phyloP scores from a whole-genome alignment of 2,888 invertebrate genomes.

The Drosophila nigritarsus region DNA sequence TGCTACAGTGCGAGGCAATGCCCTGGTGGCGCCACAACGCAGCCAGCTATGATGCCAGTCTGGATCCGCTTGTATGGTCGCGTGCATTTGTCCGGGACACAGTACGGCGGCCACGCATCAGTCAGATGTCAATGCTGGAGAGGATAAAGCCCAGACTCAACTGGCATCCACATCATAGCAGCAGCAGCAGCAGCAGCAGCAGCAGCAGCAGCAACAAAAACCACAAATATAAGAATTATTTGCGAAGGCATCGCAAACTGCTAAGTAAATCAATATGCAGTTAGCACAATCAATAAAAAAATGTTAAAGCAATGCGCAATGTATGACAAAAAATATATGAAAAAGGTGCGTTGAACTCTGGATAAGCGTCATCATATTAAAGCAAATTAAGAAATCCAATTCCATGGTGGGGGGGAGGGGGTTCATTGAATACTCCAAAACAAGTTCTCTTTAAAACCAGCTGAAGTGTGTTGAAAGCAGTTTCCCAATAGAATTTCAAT shows the following conservation, averaged over 20 bases:
- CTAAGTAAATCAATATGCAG: constrained; percentile 39
- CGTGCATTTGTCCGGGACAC: constrained; percentile 76
- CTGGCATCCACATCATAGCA: constrained; percentile 4
- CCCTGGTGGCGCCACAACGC: constrained; percentile 66
- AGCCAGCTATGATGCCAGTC: constrained; percentile 76
- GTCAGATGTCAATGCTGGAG: background rate
- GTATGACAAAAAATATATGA: background rate
- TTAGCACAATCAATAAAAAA: constrained; percentile 51
- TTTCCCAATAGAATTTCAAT: background rate
- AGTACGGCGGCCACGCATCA: constrained; percentile 70
- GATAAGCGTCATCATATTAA: background rate
- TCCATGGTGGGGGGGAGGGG: background rate
- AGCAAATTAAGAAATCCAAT: background rate
- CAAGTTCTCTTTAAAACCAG: constrained; percentile 4
- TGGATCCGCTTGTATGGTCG: constrained; percentile 83
- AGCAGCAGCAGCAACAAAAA: constrained; percentile 7
- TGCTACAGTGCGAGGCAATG: constrained; percentile 35
- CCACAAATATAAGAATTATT: constrained; percentile 27
- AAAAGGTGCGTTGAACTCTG: background rate
- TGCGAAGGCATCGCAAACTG: constrained; percentile 48
- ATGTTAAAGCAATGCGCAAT: background rate
- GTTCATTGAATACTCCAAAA: background rate
- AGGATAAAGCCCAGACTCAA: background rate
- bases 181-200: background rate
- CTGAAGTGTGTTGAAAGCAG: constrained; percentile 2